Evolutionary conservation across 2,888 invertebrate genomes (phyloP).

Genomic region (Embidobia sp.): DNA sequence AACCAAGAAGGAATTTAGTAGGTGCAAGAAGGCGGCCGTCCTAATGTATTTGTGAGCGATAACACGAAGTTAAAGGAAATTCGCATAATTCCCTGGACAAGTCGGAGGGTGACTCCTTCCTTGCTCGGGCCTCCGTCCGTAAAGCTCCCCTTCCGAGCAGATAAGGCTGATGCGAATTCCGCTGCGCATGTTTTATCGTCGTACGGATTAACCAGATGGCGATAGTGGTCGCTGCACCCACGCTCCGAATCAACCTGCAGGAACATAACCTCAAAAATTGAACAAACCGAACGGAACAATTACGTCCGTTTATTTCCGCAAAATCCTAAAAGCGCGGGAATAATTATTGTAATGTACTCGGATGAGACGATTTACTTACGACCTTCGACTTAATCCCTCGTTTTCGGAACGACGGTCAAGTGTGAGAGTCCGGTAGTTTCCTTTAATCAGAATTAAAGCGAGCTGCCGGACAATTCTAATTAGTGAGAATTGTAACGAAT

Average conservation of each 20-base stretch:
- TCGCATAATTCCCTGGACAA: conserved; percentile 61
- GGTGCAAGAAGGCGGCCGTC: conserved; percentile 44
- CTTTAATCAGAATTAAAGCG: conserved; percentile 76
- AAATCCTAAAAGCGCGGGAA: conserved; percentile 10
- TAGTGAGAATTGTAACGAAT: conserved; percentile 75
- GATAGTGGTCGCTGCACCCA: conserved; percentile 20
- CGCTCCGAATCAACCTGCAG: too few relatives aligned
- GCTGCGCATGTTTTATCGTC: conserved; percentile 42
- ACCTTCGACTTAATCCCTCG: conserved; percentile 46
- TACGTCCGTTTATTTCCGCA: conserved; percentile 13
- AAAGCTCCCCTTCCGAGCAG: conserved; percentile 9
- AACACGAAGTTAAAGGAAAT: conserved; percentile 55
- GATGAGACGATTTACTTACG: conserved; percentile 46
- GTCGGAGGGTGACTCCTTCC: conserved; percentile 47
- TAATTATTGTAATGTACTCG: conserved; percentile 43
- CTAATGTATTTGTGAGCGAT: conserved; percentile 61
- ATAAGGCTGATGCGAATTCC: conserved; percentile 49
- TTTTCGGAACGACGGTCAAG: conserved; percentile 44
- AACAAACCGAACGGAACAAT: conserved; percentile 19
- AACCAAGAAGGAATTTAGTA: conserved; percentile 60
- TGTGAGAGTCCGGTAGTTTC: conserved; percentile 62
- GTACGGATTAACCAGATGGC: conserved; percentile 50
- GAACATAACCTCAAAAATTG: conserved; percentile 34
- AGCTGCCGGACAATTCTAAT: conserved; percentile 74
- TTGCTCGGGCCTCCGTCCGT: conserved; percentile 16